These are phyloP conservation scores for Drosophila murphyi DNA, from an alignment of 1,140 invertebrate genomes.

Conservation along the genomic window DNA sequence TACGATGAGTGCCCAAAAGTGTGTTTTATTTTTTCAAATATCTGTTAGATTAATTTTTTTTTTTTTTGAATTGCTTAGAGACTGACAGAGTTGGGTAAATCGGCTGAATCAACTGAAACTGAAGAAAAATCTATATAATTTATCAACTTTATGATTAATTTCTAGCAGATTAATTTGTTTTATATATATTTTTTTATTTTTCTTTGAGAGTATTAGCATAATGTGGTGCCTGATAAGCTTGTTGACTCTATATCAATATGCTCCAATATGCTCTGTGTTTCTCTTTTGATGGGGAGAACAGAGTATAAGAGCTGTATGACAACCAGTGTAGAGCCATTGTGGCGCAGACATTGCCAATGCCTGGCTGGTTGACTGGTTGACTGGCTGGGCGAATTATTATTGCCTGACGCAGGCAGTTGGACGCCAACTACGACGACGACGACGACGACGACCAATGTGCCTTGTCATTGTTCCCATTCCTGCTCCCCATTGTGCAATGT, in stretches of 20 bases:
- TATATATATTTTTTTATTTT: no score
- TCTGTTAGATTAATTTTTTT: no score
- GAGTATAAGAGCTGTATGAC: neutral
- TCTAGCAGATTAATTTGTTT: no score
- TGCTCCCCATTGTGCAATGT: constrained; percentile 28
- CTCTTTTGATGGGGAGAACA: neutral
- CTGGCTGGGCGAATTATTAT: constrained; percentile 69
- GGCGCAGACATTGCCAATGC: constrained; percentile 77
- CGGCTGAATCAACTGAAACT: no score
- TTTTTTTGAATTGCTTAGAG: no score
- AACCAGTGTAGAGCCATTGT: constrained; percentile 73
- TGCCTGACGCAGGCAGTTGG: constrained; percentile 71
- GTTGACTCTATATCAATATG: neutral
- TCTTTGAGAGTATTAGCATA: no score
- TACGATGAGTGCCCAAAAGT: no score
- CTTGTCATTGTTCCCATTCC: constrained; percentile 44
- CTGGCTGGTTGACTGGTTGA: constrained; percentile 27
- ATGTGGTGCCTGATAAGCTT: no score
- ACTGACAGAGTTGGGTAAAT: no score
- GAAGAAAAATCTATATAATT: no score
- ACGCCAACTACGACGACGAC: constrained; percentile 6
- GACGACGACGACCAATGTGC: constrained; percentile 27
- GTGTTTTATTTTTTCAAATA: no score
- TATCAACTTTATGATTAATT: no score
- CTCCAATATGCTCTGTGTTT: neutral